Evolutionary conservation across 2,888 invertebrate genomes (phyloP), one percentile per base, ranked within the genome.

Genomic region (Xylota segnis): DNA sequence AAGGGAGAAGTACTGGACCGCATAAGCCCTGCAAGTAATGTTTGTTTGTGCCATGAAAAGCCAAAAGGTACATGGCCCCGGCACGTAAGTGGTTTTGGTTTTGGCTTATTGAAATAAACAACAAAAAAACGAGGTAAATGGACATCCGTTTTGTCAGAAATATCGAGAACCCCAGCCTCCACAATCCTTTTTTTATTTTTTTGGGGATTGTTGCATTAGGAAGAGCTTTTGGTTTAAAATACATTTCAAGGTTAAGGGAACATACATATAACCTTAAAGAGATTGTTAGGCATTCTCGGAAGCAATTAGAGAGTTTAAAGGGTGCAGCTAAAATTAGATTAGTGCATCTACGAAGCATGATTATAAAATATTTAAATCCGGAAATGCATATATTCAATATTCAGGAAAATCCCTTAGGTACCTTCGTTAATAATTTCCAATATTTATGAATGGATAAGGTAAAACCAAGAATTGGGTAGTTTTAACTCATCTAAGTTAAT

Each of bases 1-100:
- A 12, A 5, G 47, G 27, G 47, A 43, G 59, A 63, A 59, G 37
- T 83, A 34, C 43, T 71, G 71, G 82, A 65, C 76, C 58, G 58
- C 71, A 76, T 76, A 83, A 68, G 58, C 58, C 59, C 10, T 58
- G 29, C 34, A 45, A 50, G 58, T 82, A 47, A 50, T 72, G 32
- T 23, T 72, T 52, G 43, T 79, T 72, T 70, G 40, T 72, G 23
- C 7, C 32, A 72, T 66, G 50, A 72, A 50, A 79, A 63, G 37
- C 32, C 32, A 40, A 52, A 72, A 72, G 65, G 43, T 63, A 71
- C 16, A 77, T 37, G 7, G 45, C 27, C 37, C 14, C 58, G n/a
- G n/a, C 12, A 32, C 43, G n/a, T 58, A 65, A 72, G 65, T 72
- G 72, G 59, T 72, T 79, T 71, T 58, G 47, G 29, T 29, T 63